Evolutionary conservation across 2,888 invertebrate species (phyloP).

Genomic region (Quadroppia sp.): DNA sequence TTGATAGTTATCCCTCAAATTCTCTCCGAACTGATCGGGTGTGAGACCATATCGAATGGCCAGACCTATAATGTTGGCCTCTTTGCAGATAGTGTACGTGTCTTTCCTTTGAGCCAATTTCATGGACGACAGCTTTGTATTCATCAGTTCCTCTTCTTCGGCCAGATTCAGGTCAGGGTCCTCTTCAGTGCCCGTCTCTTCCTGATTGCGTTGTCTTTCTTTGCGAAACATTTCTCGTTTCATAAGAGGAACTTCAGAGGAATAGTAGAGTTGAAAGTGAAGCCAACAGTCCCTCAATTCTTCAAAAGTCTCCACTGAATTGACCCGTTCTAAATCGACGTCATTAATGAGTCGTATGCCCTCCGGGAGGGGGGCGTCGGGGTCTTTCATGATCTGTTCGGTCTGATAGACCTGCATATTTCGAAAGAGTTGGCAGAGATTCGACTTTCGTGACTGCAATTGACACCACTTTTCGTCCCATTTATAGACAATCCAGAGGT

Average conservation of each 20-base stretch:
- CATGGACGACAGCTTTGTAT: conserved; percentile 53
- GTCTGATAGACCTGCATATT: conserved; percentile 89
- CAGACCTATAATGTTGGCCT: conserved; percentile 57
- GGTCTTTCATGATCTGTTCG: conserved; percentile 72
- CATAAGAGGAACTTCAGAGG: conserved; percentile 75
- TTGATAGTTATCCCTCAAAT: conserved; percentile 90
- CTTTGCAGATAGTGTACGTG: conserved; percentile 60
- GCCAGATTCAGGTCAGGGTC: conserved; percentile 59
- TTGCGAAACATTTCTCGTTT: conserved; percentile 67
- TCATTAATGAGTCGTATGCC: conserved; percentile 63
- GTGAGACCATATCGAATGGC: conserved; percentile 86
- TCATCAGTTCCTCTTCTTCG: conserved; percentile 58
- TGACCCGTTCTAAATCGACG: conserved; percentile 70
- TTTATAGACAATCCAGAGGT: conserved; percentile 96
- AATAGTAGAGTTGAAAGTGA: conserved; percentile 89
- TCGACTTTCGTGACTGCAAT: conserved; percentile 74
- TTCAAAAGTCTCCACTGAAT: conserved; percentile 74
- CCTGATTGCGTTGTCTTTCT: conserved; percentile 56
- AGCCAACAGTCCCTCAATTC: conserved; percentile 88
- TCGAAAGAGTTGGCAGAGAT: conserved; percentile 72
- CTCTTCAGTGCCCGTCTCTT: conserved; percentile 51
- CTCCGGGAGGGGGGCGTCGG: conserved; percentile 64
- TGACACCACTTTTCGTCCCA: conserved; percentile 95
- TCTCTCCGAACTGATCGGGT: conserved; percentile 93
- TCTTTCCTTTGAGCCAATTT: conserved; percentile 83